Conservation (phyloP, 2,888 invertebrate species). For the Parochlus steinenii region DNA sequence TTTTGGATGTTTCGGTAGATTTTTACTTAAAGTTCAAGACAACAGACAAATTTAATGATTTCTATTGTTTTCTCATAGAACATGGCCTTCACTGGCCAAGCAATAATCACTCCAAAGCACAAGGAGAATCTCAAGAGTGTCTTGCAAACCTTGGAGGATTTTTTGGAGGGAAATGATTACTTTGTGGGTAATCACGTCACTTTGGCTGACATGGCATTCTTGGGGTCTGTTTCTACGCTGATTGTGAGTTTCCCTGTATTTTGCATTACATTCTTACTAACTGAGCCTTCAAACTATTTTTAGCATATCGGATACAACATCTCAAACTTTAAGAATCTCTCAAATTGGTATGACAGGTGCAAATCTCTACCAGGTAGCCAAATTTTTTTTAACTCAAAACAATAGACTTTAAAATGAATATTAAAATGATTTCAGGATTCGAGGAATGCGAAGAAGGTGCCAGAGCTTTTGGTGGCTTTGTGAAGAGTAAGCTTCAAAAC, state of each 20-base stretch:
- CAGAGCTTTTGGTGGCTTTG: conserved; percentile 37
- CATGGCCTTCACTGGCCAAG: background rate
- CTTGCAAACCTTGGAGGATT: conserved; percentile 33
- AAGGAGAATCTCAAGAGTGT: conserved; percentile 28
- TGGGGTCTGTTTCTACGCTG: conserved; percentile 25
- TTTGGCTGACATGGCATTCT: conserved; percentile 34
- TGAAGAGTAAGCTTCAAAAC: conserved; percentile 38
- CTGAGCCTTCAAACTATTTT: too few species aligned
- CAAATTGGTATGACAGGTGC: conserved; percentile 46
- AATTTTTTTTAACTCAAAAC: too few species aligned
- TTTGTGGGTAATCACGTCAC: conserved; percentile 33
- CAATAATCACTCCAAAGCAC: conserved; percentile 4
- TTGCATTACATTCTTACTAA: too few species aligned
- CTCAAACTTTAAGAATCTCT: too few species aligned
- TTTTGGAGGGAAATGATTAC: conserved; percentile 32
- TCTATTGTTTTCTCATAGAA: too few species aligned
- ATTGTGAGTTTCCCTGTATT: too few species aligned
- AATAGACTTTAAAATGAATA: too few species aligned
- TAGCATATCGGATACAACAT: too few species aligned
- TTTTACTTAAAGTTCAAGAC: too few species aligned
- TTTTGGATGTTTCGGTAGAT: conserved; percentile 32
- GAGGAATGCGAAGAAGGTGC: conserved; percentile 43
- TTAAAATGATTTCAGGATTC: too few species aligned
- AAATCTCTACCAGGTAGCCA: conserved; percentile 36
- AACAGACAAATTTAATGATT: too few species aligned